These are phyloP conservation scores for Epizoanthus illoricatus DNA, from an alignment of 92 coral and sea anemone genomes.

Conservation along the genomic window DNA sequence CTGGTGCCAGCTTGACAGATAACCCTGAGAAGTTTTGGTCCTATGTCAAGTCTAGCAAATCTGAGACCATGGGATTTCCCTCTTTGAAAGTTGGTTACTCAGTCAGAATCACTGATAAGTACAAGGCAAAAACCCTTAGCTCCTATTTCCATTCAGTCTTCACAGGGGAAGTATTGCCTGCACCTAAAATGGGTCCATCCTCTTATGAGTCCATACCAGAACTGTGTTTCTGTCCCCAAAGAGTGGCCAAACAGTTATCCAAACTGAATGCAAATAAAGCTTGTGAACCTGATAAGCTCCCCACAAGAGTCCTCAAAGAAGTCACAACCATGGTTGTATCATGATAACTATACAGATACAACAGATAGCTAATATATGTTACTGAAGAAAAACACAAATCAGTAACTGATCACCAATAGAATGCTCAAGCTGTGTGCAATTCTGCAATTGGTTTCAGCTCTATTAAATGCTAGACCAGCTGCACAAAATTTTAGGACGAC, in stretches of 20 bases:
- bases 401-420: too few relatives aligned
- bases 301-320: slow-evolving; percentile 37
- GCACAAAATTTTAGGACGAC: too few relatives aligned
- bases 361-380: too few relatives aligned
- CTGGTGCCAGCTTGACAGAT: slow-evolving; percentile 44
- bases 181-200: slow-evolving; percentile 24
- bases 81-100: slow-evolving; percentile 32
- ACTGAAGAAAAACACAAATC: too few relatives aligned
- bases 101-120: slow-evolving; percentile 38
- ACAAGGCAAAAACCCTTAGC: slow-evolving; percentile 56
- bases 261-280: slow-evolving; percentile 42
- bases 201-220: slow-evolving; percentile 38
- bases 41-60: slow-evolving; percentile 34
- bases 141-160: slow-evolving; percentile 44
- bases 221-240: slow-evolving; percentile 20
- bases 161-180: slow-evolving; percentile 38
- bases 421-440: too few relatives aligned
- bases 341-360: too few relatives aligned
- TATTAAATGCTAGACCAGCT: too few relatives aligned
- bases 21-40: slow-evolving; percentile 61
- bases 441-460: too few relatives aligned
- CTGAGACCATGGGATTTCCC: slow-evolving; percentile 52
- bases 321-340: not conserved
- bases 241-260: slow-evolving; percentile 50
- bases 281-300: slow-evolving; percentile 29